Base-by-base conservation (phyloP, 2,113 vertebrate species). In the Ciconia maguari region DNA sequence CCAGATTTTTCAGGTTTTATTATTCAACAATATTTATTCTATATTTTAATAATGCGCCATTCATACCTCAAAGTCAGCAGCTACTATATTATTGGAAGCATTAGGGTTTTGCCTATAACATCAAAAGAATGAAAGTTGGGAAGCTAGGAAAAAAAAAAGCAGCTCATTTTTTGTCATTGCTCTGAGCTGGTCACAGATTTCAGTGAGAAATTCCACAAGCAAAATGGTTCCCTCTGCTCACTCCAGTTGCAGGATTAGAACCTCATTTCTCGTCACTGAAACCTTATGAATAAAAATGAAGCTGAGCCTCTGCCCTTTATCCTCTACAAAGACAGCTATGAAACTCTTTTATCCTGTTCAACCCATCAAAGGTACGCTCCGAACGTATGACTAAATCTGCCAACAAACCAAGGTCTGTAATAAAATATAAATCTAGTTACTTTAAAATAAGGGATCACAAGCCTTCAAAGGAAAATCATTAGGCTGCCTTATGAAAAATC, bases 261-360 rank as follows among this genome's bases (percentile, higher is more conserved):
- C 77, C 61, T 96, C 58, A 85, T 91, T 96, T 94, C 87, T 94
- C 0, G 0, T 92, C 68, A 62, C 77, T 41, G 92, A 95, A 94
- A 93, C 62, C 83, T 94, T 66, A 94, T 95, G 86, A 96, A 97
- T 94, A 96, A 94, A 96, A 94, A 96, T 95, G 81, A 97, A 15
- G 7, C 87, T 87, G 74, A 95, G 87, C 74, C 81, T 95, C 95
- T 96, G 91, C 93, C 87, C 91, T 97, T 97, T 94, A 95, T 95
- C 87, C 87, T 93, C 87, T 91, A 92, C 95, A 97, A 95, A 95
- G 89, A 87, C 89, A 91, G 83, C 81, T 85, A 25, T 65, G 74
- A 94, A 88, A 80, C 84, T 87, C 96, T 97, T 96, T 95, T 93
- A 94, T 95, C 94, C 91, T 83, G 84, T 94, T 95, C 91, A 93